Evolutionary conservation across 1,140 invertebrate genomes (phyloP).

Genomic region (Yoshiicerus persimilis): DNA sequence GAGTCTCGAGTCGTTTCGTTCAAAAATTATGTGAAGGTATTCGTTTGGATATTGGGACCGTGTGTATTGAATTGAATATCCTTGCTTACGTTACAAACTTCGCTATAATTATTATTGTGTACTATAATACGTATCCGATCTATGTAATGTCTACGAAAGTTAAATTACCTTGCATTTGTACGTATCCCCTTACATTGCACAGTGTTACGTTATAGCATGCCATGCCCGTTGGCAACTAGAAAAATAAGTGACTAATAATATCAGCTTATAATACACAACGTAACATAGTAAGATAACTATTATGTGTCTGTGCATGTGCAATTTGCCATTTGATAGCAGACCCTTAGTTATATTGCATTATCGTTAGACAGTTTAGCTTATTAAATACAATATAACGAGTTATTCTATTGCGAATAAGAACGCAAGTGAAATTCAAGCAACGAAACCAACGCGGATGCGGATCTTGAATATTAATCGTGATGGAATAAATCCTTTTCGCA

Average conservation of each 20-base stretch:
- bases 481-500: not conserved
- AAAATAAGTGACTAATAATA: conserved; percentile 20
- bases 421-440: conserved; percentile 8
- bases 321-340: not conserved
- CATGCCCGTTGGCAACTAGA: not conserved
- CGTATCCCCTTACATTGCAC: not conserved
- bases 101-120: not conserved
- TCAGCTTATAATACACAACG: not conserved
- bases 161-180: not conserved
- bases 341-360: not conserved
- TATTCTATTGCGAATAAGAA: not conserved
- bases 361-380: not conserved
- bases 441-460: not conserved
- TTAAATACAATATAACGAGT: not conserved
- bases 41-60: not conserved
- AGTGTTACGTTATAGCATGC: not conserved
- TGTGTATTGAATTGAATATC: not conserved
- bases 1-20: not conserved
- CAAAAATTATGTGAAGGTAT: not conserved
- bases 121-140: not conserved
- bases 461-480: conserved; percentile 21
- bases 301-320: not conserved
- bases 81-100: too few relatives aligned
- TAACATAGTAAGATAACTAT: not conserved
- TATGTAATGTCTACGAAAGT: not conserved